These are phyloP conservation scores for Rhodophaea formosa DNA, from an alignment of 2,888 invertebrate species.

Conservation along the genomic window DNA sequence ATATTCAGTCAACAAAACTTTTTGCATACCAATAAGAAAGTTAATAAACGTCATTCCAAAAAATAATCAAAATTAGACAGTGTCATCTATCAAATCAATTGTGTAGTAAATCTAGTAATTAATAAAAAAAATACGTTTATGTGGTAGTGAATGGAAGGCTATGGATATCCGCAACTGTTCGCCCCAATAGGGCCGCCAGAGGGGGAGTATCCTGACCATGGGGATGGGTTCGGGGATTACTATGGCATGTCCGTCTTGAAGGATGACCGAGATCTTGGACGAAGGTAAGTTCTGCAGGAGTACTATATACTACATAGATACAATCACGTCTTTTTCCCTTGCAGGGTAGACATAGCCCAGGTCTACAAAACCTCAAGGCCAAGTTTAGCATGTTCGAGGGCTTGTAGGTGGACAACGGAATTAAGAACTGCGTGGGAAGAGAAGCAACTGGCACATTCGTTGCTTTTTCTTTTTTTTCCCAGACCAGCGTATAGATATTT, in stretches of 20 bases:
- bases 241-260: slow-evolving; percentile 51
- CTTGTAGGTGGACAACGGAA: no score
- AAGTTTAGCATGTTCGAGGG: no score
- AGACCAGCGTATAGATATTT: no score
- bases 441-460: no score
- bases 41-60: slow-evolving; percentile 17
- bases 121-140: slow-evolving; percentile 31
- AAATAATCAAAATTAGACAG: slow-evolving; percentile 48
- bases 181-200: slow-evolving; percentile 43
- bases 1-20: background rate
- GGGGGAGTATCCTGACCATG: slow-evolving; percentile 59
- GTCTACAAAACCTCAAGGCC: no score
- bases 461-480: no score
- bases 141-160: slow-evolving; percentile 56
- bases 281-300: slow-evolving; percentile 34
- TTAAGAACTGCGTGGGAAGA: no score
- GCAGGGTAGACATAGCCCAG: no score
- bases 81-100: slow-evolving; percentile 39
- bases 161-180: slow-evolving; percentile 51
- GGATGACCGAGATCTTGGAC: slow-evolving; percentile 37
- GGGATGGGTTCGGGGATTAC: slow-evolving; percentile 67
- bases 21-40: background rate
- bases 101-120: slow-evolving; percentile 33
- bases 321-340: no score
- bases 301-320: background rate